A percentile compares a stretch with the other conserved stretches of the same genome.
phyloP scores from a whole-genome alignment of 2,797 vertebrate species.

The Acomys russatus region DNA sequence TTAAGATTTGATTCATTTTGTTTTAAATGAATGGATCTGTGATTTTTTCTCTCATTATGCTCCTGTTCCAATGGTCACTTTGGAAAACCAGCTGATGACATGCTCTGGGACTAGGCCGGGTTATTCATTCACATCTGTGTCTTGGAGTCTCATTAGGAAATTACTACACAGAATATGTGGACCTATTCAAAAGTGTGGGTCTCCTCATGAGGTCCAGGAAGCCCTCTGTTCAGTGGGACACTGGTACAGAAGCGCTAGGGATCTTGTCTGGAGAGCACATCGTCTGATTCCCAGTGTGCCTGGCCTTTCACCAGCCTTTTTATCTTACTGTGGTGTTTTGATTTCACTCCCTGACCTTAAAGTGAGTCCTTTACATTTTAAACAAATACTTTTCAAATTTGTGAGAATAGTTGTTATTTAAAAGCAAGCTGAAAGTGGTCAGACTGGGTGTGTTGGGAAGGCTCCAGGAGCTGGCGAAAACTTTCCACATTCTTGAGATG shows the following conservation, averaged over 20 bases:
- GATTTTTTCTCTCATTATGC: neutral
- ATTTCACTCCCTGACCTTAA: neutral
- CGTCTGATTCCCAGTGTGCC: neutral
- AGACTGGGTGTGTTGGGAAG: constrained; percentile 10
- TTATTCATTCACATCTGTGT: neutral
- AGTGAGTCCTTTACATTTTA: constrained; percentile 7
- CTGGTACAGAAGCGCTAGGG: neutral
- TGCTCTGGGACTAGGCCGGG: neutral
- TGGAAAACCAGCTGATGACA: neutral
- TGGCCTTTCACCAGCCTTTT: neutral
- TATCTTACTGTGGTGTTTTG: rapidly evolving
- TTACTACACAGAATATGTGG: neutral
- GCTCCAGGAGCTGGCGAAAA: neutral
- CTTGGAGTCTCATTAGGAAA: neutral
- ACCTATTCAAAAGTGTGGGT: neutral
- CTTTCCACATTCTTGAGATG: constrained; percentile 71
- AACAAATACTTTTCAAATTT: neutral
- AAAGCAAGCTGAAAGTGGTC: neutral
- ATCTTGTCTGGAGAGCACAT: too few species aligned
- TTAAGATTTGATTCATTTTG: neutral
- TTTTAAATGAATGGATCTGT: neutral
- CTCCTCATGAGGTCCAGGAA: neutral
- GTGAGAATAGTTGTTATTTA: neutral
- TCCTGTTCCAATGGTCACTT: neutral
- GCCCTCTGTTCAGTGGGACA: neutral